Base-by-base conservation (phyloP, 2,888 invertebrate species). In the Marasmarcha lunaedactyla region DNA sequence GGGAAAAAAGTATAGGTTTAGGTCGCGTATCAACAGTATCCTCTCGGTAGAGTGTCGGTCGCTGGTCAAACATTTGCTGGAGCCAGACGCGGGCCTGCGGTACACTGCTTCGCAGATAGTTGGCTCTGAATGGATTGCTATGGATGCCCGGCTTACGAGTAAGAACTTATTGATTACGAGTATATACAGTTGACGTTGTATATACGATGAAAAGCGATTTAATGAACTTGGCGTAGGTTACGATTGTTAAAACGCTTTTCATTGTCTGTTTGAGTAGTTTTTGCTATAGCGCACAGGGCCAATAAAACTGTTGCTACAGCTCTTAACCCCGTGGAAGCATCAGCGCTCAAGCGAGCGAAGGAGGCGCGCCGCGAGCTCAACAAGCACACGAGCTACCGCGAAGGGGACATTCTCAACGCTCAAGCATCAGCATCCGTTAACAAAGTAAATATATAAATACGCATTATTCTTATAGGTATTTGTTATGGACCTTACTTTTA, bases 81-180 rank as follows among this genome's bases (percentile, higher is more conserved):
- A 93, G 57, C 92, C 92, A 0, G 89, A 92, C 47, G 77, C 86
- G 0, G 74, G 81, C 2, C 52, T 83, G 35, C 66, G 93, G 14
- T 85, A 85, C 62, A 76, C 66, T 39, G 68, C 90, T 14, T 77
- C 84, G 1, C 86, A 89, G 51, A 59, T 89, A 25, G 52, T 90
- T 14, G 71, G 52, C 38, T 85, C 86, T 6, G 87, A 88, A 26
- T 91, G 90, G 90, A 77, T 90, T 54, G 85, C 85, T 46, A 89
- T 90, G 88, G 90, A 91, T 67, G 84, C 87, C 43, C 76, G 88
- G 49, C 77, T 90, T 34, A 78, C 74, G 25, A 69, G 83, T 83
- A 55, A 71, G 72, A 65, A 25, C 35, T 30, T 37, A 14, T 35
- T 15, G 3, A 14, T 37, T 34, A n/a, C n/a, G n/a, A n/a, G n/a